Evolutionary conservation across 1,140 invertebrate genomes (phyloP).

Genomic region (Saccostrea cuccullata): DNA sequence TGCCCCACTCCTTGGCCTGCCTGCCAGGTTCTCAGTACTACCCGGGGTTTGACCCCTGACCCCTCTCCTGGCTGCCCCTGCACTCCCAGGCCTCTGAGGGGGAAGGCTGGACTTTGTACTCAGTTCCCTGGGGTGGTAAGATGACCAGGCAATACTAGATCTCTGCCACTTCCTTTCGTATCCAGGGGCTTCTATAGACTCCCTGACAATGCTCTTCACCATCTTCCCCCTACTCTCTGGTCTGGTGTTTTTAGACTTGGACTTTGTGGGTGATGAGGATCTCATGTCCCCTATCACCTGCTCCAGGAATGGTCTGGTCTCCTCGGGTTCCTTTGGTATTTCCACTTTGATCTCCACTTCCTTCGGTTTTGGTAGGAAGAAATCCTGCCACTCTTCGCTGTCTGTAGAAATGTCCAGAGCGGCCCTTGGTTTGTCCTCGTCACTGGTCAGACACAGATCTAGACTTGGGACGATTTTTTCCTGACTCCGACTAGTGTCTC

Average conservation of each 20-base stretch:
- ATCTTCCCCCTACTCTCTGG: not conserved
- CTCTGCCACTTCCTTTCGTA: constrained; percentile 67
- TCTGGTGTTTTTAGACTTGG: constrained; percentile 22
- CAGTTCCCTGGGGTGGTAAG: constrained; percentile 64
- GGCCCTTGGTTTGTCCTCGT: constrained; percentile 61
- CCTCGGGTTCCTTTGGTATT: constrained; percentile 3
- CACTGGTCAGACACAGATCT: constrained; percentile 62
- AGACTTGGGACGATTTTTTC: constrained; percentile 60
- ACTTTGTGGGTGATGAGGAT: constrained; percentile 31
- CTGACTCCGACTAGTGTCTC: constrained; percentile 31
- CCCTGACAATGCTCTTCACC: constrained; percentile 56
- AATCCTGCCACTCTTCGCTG: constrained; percentile 55
- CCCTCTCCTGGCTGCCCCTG: constrained; percentile 17
- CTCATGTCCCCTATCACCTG: constrained; percentile 41
- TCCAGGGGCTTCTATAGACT: constrained; percentile 57
- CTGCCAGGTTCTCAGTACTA: constrained; percentile 50
- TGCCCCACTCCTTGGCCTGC: not conserved
- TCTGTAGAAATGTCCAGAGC: constrained; percentile 50
- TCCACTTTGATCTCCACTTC: not conserved
- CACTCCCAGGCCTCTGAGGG: constrained; percentile 47
- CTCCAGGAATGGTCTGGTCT: constrained; percentile 44
- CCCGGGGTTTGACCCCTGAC: constrained; percentile 22
- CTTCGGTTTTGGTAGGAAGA: constrained; percentile 40
- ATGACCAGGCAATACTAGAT: constrained; percentile 70
- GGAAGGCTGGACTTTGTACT: constrained; percentile 59